phyloP scores from a whole-genome alignment of 2,888 invertebrate species.

The Tipula vernalis region DNA sequence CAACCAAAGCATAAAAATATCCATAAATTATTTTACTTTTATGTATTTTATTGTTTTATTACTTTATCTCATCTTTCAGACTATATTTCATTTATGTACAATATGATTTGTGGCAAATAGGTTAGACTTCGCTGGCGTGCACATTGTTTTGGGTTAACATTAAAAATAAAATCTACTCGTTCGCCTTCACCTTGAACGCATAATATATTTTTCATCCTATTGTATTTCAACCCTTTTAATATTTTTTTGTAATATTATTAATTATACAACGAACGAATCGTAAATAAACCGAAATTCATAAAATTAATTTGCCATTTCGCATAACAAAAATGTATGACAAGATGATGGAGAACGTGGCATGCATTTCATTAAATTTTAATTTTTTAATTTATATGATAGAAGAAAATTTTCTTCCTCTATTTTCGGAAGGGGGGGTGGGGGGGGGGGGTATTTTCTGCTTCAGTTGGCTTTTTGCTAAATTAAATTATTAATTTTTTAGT shows the following conservation, averaged over 20 bases:
- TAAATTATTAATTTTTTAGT: background rate
- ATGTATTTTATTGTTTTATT: background rate
- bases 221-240: background rate
- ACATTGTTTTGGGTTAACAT: background rate
- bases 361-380: background rate
- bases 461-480: background rate
- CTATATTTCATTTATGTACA: background rate
- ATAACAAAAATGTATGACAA: background rate
- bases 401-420: background rate
- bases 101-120: background rate
- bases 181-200: background rate
- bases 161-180: background rate
- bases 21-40: background rate
- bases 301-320: background rate
- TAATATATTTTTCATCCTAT: background rate
- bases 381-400: background rate
- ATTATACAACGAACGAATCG: background rate
- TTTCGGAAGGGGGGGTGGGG: no score
- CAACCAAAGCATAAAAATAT: background rate
- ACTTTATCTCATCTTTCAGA: background rate
- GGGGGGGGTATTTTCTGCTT: no score
- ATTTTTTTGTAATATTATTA: background rate
- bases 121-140: background rate
- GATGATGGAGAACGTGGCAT: background rate
- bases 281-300: background rate